These are phyloP conservation scores for Troides helena DNA, from an alignment of 2,888 invertebrate species.

Conservation along the genomic window DNA sequence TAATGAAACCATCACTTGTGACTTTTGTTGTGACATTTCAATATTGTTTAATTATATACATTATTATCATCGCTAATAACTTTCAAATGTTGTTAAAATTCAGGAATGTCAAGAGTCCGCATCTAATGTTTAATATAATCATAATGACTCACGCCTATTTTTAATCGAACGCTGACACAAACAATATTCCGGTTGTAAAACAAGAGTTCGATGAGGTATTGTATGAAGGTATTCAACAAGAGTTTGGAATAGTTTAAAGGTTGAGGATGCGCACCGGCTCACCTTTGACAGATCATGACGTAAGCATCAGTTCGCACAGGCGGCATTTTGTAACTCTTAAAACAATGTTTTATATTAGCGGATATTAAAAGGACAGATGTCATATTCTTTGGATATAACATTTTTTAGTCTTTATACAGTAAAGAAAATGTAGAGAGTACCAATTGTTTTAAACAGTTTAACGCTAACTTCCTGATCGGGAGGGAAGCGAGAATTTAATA, in stretches of 20 bases:
- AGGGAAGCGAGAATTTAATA: too few relatives aligned
- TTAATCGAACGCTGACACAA: slow-evolving; percentile 42
- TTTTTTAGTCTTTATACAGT: too few relatives aligned
- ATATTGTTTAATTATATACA: background rate
- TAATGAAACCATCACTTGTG: background rate
- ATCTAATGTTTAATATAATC: slow-evolving; percentile 19
- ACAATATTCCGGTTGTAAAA: slow-evolving; percentile 44
- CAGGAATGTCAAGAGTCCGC: slow-evolving; percentile 17
- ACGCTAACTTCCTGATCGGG: too few relatives aligned
- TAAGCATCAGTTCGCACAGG: slow-evolving; percentile 45
- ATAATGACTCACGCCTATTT: slow-evolving; percentile 56
- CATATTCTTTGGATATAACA: too few relatives aligned
- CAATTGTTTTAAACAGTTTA: too few relatives aligned
- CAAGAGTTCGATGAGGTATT: slow-evolving; percentile 38
- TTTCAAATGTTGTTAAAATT: slow-evolving; percentile 21
- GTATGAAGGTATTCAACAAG: slow-evolving; percentile 44
- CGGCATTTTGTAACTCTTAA: slow-evolving; percentile 9
- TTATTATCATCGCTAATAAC: slow-evolving; percentile 5
- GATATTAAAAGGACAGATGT: background rate
- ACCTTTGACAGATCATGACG: slow-evolving; percentile 59
- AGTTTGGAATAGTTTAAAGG: slow-evolving; percentile 65
- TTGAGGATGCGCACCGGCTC: slow-evolving; percentile 62
- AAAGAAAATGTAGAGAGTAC: too few relatives aligned
- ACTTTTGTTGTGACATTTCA: background rate
- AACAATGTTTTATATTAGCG: background rate